Percentiles rank a stretch among this genome's conserved stretches.
Evolutionary conservation across 2,797 vertebrate genomes (phyloP).

Genomic region (Muscicapa comitata): DNA sequence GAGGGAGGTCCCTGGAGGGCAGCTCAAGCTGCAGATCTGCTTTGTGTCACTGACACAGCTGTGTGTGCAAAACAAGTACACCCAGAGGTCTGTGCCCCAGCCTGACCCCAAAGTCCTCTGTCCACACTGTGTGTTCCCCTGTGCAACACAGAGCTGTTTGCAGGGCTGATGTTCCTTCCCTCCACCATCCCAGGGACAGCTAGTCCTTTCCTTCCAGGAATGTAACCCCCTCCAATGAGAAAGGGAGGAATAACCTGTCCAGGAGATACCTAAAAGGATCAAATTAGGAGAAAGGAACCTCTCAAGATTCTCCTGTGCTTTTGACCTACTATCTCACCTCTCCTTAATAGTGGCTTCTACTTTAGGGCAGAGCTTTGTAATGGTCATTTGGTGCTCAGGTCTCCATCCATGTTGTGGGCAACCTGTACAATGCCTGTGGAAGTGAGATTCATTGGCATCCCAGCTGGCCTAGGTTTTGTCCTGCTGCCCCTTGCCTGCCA

Average conservation of each 20-base stretch:
- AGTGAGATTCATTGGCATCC: background rate
- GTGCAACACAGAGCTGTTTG: background rate
- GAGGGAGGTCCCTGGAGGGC: background rate
- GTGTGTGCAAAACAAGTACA: background rate
- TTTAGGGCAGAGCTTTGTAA: accelerated
- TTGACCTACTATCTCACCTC: background rate
- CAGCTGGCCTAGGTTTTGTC: background rate
- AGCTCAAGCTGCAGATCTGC: background rate
- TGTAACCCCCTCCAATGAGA: background rate
- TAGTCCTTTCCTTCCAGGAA: background rate
- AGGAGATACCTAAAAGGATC: background rate
- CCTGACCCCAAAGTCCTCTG: background rate
- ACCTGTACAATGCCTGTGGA: background rate
- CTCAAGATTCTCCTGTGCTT: background rate
- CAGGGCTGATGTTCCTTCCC: background rate
- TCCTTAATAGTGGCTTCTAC: background rate
- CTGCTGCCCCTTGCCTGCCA: background rate
- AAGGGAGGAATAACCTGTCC: background rate
- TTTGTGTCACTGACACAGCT: background rate
- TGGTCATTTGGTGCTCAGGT: background rate
- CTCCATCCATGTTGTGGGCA: background rate
- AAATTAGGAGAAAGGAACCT: background rate
- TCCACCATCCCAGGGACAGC: accelerated
- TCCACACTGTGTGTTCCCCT: background rate
- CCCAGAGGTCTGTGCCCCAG: accelerated